These are phyloP conservation scores for Crypturellus tataupa DNA, from an alignment of 2,797 vertebrate genomes.

Conservation along the genomic window DNA sequence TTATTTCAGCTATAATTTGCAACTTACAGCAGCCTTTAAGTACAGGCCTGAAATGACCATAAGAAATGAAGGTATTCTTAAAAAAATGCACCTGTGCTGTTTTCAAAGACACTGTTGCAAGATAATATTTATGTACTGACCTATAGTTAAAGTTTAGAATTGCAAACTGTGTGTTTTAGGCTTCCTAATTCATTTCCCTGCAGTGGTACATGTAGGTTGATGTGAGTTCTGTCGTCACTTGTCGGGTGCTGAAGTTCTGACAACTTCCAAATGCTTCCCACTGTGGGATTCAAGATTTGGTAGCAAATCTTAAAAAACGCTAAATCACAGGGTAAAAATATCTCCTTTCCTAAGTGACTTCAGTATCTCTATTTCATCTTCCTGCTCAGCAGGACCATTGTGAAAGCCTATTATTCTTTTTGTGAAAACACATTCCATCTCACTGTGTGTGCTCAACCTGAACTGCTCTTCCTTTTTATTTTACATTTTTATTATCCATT, in stretches of 20 bases:
- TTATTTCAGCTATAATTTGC: background rate
- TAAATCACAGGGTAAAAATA: background rate
- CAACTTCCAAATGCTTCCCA: background rate
- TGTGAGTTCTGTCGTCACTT: background rate
- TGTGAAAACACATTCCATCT: background rate
- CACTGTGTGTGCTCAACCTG: background rate
- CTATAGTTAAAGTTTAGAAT: background rate
- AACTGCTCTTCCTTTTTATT: background rate
- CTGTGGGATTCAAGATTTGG: background rate
- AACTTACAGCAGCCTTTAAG: background rate
- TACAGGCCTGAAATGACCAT: background rate
- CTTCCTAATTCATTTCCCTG: background rate
- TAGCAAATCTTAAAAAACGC: background rate
- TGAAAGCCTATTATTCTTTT: background rate
- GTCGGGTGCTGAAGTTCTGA: background rate
- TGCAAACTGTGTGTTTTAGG: background rate
- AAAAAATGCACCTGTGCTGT: background rate
- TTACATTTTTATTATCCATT: background rate
- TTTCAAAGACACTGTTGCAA: background rate
- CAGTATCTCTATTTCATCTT: conserved; percentile 7
- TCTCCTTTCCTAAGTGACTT: background rate
- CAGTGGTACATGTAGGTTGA: background rate
- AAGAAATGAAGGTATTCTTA: background rate
- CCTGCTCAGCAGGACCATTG: background rate
- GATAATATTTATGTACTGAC: background rate